A percentile compares a stretch with the other conserved stretches of the same genome.
phyloP scores from a whole-genome alignment of 1,140 invertebrate species.

The Battus philenor region DNA sequence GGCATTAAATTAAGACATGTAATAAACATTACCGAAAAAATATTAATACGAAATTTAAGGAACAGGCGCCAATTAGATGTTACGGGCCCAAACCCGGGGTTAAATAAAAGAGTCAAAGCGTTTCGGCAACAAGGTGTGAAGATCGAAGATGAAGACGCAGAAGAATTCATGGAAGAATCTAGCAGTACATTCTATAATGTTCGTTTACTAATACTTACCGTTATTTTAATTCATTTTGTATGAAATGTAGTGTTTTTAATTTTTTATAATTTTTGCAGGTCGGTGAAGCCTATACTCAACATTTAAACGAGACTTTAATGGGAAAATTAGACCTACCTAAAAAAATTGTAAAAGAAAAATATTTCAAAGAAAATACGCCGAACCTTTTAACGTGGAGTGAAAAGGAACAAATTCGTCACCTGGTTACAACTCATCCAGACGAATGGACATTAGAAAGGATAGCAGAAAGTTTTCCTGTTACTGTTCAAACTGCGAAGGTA shows the following conservation, averaged over 20 bases:
- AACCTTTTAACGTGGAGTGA: constrained; percentile 90
- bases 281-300: constrained; percentile 47
- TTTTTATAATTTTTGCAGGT: too few species aligned
- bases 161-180: constrained; percentile 56
- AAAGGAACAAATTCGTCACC: constrained; percentile 86
- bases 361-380: constrained; percentile 82
- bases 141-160: constrained; percentile 44
- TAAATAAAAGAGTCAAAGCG: constrained; percentile 46
- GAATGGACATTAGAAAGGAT: constrained; percentile 85
- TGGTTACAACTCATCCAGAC: constrained; percentile 81
- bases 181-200: constrained; percentile 56
- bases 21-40: constrained; percentile 41
- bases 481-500: constrained; percentile 77
- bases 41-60: constrained; percentile 43
- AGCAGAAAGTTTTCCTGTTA: constrained; percentile 87
- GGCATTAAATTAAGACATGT: constrained; percentile 32
- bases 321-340: constrained; percentile 60
- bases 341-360: constrained; percentile 83
- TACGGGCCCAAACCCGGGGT: constrained; percentile 41
- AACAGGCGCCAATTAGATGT: constrained; percentile 28
- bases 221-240: constrained; percentile 8
- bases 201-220: constrained; percentile 18
- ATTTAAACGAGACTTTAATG: constrained; percentile 49
- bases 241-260: too few species aligned
- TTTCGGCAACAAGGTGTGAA: constrained; percentile 43